Evolutionary conservation across 2,113 vertebrate species (phyloP).

Genomic region (Apus apus): DNA sequence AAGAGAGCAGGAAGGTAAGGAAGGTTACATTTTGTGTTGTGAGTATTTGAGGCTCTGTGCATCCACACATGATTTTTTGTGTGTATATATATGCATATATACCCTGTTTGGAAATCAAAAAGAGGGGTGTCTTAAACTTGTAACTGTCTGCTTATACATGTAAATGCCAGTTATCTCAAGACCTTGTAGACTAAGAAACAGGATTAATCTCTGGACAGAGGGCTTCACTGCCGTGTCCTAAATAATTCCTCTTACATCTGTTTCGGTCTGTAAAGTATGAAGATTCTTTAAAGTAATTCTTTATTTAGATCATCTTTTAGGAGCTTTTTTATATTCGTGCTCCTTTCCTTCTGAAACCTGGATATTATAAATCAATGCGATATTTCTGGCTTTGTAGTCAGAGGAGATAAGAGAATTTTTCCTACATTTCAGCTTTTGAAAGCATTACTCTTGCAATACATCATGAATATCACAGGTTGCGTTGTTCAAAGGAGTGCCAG

Average conservation of each 20-base stretch:
- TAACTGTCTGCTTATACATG: background rate
- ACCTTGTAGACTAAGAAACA: background rate
- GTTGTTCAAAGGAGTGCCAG: background rate
- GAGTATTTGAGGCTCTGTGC: background rate
- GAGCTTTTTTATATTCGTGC: background rate
- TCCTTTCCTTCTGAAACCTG: background rate
- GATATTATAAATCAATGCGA: background rate
- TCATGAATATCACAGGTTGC: background rate
- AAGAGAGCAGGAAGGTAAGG: conserved; percentile 87
- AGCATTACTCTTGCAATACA: background rate
- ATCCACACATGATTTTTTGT: background rate
- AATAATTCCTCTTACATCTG: background rate
- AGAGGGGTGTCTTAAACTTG: background rate
- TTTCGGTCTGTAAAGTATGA: background rate
- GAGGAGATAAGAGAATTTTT: background rate
- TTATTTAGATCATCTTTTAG: background rate
- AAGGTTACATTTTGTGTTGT: background rate
- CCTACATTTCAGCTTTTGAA: background rate
- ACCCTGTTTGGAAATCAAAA: background rate
- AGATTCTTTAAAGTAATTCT: background rate
- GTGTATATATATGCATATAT: background rate
- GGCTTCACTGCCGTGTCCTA: background rate
- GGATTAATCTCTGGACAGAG: background rate
- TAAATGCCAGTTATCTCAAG: background rate
- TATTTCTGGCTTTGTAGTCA: background rate